These are phyloP conservation scores for Pipistrellus kuhlii DNA, from an alignment of 2,797 vertebrate genomes.

Conservation along the genomic window DNA sequence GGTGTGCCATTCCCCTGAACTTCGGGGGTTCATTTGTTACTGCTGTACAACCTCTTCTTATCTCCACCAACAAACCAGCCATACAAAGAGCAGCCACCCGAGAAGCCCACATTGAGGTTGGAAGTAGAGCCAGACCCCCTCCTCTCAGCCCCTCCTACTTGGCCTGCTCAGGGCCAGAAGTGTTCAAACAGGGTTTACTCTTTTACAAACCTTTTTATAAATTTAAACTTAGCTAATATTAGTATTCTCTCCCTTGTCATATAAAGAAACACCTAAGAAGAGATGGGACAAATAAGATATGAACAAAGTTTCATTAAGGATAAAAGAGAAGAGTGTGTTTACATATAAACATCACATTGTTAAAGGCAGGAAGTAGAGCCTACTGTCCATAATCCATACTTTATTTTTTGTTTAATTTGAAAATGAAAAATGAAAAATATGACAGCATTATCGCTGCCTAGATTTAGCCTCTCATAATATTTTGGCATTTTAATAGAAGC, in stretches of 20 bases:
- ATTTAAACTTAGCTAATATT: not conserved
- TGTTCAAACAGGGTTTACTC: not conserved
- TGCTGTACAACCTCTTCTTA: not conserved
- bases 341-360: not conserved
- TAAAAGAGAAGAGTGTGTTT: not conserved
- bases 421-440: conserved; percentile 38
- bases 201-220: not conserved
- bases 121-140: not conserved
- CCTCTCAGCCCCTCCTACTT: not conserved
- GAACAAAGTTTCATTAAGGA: not conserved
- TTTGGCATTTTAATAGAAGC: not conserved
- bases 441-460: not conserved
- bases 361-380: not conserved
- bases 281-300: conserved; percentile 1
- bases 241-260: not conserved
- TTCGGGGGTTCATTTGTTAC: not conserved
- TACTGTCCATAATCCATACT: not conserved
- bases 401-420: conserved; percentile 5
- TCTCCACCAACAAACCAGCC: not conserved
- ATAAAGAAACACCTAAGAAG: conserved; percentile 45
- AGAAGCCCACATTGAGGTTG: accelerated
- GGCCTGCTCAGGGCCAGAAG: not conserved
- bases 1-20: not conserved
- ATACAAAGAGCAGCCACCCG: not conserved
- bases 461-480: not conserved